Percentiles rank a stretch among this genome's conserved stretches.
Evolutionary conservation across 1,140 invertebrate species (phyloP).

Genomic region (Cotesia chilonis): DNA sequence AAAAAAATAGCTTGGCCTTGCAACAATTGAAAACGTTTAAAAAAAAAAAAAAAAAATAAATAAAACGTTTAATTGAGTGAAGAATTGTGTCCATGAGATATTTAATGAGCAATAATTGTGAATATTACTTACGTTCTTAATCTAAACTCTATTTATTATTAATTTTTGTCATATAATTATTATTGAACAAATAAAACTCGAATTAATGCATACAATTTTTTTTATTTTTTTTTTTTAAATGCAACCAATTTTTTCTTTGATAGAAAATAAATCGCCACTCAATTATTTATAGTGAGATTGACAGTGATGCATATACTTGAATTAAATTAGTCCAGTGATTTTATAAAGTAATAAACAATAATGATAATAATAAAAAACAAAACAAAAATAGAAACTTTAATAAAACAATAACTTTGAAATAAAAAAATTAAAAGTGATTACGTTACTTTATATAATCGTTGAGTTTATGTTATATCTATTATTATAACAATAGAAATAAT

Average conservation of each 20-base stretch:
- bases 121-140: conserved; percentile 3
- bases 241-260: background rate
- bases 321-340: background rate
- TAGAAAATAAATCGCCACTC: background rate
- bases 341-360: too few species aligned
- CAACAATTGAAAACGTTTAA: background rate
- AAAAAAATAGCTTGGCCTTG: conserved; percentile 2
- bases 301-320: too few species aligned
- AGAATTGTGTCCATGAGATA: background rate
- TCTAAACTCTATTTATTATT: background rate
- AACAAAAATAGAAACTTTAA: too few species aligned
- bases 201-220: too few species aligned
- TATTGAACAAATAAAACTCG: too few species aligned
- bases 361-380: too few species aligned
- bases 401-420: background rate
- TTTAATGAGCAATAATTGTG: conserved; percentile 18
- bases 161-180: conserved; percentile 37
- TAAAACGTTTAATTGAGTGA: background rate
- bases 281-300: background rate
- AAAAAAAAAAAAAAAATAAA: background rate
- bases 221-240: too few species aligned
- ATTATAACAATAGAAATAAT: conserved; percentile 41
- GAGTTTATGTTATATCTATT: conserved; percentile 33
- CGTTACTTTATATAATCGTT: conserved; percentile 9
- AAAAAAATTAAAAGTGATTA: background rate